These are phyloP conservation scores for Beris morrisii DNA, from an alignment of 2,888 invertebrate genomes.

Conservation along the genomic window DNA sequence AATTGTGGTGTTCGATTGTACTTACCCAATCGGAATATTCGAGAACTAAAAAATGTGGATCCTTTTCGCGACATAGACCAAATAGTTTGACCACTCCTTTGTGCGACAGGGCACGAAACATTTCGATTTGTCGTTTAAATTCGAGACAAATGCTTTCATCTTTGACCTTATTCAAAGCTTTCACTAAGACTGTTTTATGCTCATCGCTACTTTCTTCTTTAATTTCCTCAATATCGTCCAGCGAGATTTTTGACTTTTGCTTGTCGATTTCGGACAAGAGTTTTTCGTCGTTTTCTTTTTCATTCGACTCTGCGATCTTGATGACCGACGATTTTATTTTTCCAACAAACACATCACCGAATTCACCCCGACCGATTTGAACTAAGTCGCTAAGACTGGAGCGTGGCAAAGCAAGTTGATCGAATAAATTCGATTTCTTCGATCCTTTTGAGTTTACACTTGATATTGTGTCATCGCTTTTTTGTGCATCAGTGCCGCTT, in stretches of 20 bases:
- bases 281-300: slow-evolving; percentile 44
- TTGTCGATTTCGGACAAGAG: slow-evolving; percentile 47
- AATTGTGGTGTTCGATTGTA: slow-evolving; percentile 28
- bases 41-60: slow-evolving; percentile 85
- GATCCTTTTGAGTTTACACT: slow-evolving; percentile 66
- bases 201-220: slow-evolving; percentile 51
- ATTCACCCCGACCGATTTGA: slow-evolving; percentile 80
- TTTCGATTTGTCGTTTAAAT: slow-evolving; percentile 85
- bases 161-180: slow-evolving; percentile 73
- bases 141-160: slow-evolving; percentile 79
- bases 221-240: slow-evolving; percentile 56
- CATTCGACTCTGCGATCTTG: slow-evolving; percentile 40
- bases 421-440: slow-evolving; percentile 65
- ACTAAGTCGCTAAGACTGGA: slow-evolving; percentile 71
- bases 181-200: slow-evolving; percentile 66
- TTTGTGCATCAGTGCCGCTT: slow-evolving; percentile 59
- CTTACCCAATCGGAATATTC: slow-evolving; percentile 93
- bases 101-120: slow-evolving; percentile 81
- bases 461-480: slow-evolving; percentile 69
- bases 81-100: slow-evolving; percentile 76
- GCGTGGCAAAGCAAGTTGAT: slow-evolving; percentile 74
- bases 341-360: slow-evolving; percentile 87
- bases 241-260: slow-evolving; percentile 54
- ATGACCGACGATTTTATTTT: slow-evolving; percentile 58
- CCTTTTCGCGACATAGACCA: slow-evolving; percentile 79